Evolutionary conservation across 1,140 invertebrate species (phyloP).

Genomic region (Atta cephalotes): DNA sequence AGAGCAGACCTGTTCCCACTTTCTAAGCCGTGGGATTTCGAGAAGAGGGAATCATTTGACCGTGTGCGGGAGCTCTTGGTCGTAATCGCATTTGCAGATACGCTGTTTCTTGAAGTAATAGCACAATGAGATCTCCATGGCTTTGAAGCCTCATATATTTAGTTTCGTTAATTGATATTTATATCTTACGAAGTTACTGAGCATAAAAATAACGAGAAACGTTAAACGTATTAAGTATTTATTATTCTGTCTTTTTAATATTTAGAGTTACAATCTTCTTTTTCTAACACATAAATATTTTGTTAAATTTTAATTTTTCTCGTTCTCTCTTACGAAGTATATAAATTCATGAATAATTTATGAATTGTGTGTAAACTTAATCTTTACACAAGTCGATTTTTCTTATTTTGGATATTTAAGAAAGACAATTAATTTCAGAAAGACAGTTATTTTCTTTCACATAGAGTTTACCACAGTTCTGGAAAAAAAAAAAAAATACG

Average conservation of each 20-base stretch:
- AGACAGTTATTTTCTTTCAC: neutral
- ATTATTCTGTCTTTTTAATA: neutral
- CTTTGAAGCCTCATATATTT: neutral
- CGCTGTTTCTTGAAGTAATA: slow-evolving; percentile 19
- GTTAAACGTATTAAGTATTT: neutral
- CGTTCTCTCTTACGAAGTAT: neutral
- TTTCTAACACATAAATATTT: neutral
- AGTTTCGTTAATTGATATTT: slow-evolving; percentile 23
- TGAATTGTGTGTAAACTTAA: neutral
- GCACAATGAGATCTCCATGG: slow-evolving; percentile 26
- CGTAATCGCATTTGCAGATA: slow-evolving; percentile 43
- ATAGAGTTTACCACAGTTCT: neutral
- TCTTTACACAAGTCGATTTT: neutral
- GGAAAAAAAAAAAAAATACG: neutral
- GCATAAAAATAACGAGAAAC: neutral
- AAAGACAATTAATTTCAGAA: neutral
- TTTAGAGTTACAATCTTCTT: neutral
- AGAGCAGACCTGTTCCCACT: slow-evolving; percentile 41
- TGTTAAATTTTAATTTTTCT: neutral
- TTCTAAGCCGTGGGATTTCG: slow-evolving; percentile 49
- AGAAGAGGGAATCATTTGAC: slow-evolving; percentile 24
- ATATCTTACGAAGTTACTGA: neutral
- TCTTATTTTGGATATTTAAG: neutral
- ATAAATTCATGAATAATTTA: neutral
- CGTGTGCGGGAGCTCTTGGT: slow-evolving; percentile 12